Conservation (phyloP, 2,888 invertebrate genomes). For the Cremastobaeus sp. region DNA sequence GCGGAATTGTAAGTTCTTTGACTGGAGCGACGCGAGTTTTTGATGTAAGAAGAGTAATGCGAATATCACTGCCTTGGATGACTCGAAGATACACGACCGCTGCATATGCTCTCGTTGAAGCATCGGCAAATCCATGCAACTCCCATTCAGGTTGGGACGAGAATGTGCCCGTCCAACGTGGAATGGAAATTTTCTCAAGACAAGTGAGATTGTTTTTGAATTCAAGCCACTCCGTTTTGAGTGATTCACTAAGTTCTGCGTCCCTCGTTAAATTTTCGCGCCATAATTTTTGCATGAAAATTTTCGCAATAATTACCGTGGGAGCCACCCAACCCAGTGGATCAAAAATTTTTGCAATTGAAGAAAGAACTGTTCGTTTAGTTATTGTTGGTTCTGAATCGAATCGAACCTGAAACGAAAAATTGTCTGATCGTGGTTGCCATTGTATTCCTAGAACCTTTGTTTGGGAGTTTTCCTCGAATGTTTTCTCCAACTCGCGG, state of each 20-base stretch:
- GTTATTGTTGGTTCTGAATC: too few relatives aligned
- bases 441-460: constrained; percentile 9
- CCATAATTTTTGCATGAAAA: not conserved
- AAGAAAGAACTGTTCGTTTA: too few relatives aligned
- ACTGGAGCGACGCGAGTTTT: not conserved
- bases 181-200: not conserved
- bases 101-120: not conserved
- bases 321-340: not conserved
- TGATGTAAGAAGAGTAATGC: not conserved
- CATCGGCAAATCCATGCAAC: not conserved
- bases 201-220: not conserved
- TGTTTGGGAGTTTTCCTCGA: not conserved
- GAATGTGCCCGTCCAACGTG: too few relatives aligned
- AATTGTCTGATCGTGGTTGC: not conserved
- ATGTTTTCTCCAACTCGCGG: not conserved
- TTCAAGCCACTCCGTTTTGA: not conserved
- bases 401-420: too few relatives aligned
- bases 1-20: not conserved
- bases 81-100: not conserved
- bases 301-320: not conserved
- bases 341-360: not conserved
- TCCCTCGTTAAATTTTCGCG: not conserved
- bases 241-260: not conserved
- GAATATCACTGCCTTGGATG: not conserved
- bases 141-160: too few relatives aligned